Evolutionary conservation across 2,797 vertebrate species (phyloP).

Genomic region (Cygnus olor): DNA sequence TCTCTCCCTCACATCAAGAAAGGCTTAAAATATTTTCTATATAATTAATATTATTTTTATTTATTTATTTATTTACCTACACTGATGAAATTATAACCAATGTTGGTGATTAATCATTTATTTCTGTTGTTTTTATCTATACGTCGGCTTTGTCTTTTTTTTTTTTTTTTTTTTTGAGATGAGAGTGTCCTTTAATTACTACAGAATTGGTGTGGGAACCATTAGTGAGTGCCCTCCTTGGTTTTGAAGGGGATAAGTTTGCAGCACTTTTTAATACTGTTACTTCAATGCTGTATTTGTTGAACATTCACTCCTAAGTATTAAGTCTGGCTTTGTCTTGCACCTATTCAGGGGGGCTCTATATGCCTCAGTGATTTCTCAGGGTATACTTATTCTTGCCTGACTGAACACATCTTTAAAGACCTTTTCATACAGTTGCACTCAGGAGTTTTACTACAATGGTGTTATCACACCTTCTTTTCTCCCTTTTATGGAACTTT

Average conservation of each 20-base stretch:
- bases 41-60: background rate
- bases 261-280: background rate
- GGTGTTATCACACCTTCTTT: background rate
- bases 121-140: background rate
- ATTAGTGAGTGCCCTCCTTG: background rate
- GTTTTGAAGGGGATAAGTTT: background rate
- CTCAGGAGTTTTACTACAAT: background rate
- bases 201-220: background rate
- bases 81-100: background rate
- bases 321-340: constrained; percentile 12
- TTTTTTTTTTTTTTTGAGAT: background rate
- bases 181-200: background rate
- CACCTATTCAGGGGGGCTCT: background rate
- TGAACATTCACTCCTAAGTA: background rate
- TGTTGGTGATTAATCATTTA: background rate
- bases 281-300: constrained; percentile 22
- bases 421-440: background rate
- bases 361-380: background rate
- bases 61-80: background rate
- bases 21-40: background rate
- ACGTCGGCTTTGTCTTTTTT: background rate
- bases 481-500: background rate
- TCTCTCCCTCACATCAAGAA: background rate
- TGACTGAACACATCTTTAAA: constrained; percentile 25
- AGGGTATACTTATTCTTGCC: background rate